Base-by-base conservation (phyloP, 2,888 invertebrate species). In the Meghimatium bilineatum region DNA sequence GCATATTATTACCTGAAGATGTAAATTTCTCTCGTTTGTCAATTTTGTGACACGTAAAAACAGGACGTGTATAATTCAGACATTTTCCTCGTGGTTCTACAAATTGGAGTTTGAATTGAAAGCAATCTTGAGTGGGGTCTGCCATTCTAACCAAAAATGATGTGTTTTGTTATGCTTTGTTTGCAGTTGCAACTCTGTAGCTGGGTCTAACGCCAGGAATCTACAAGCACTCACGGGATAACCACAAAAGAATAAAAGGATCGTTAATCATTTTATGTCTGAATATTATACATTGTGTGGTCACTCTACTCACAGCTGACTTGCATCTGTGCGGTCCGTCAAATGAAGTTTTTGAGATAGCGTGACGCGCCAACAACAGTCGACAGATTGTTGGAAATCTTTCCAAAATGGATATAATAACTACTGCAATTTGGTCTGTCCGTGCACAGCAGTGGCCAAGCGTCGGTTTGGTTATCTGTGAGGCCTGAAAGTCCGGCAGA, bases 1-100 rank as follows among this genome's bases (percentile, higher is more conserved):
- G 56, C 60, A 32, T 23, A 56, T 76, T 52, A 26, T 56, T 56
- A 34, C 56, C 34, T 52, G 23, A 8, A 52, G 23, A 34, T 56
- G 34, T 20, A 52, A 52, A 56, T 76, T 76, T 56, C 60, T 0
- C 0, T 34, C 60, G 60, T 76, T 56, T 76, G 56, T 76, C 76
- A 76, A 5, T n/a, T 23, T 2, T 12, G 6, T 20, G 20, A 56
- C 32, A 76, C 17, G 34, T 56, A 32, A 23, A 56, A 1, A 2
- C 34, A 1, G 8, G 34, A 56, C 26, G 20, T 60, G 56, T 60
- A 36, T 38, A 69, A 8, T 29, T 69, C 36, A 69, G 23, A 38
- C 36, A 69, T 69, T 69, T 34, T 69, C 23, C 6, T 12, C 44
- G 12, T 12, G 44, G 5, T 12, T 12, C 44, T 44, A 44, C 44